Percentiles rank a stretch among this genome's conserved stretches.
These are phyloP conservation scores for Mactra quadrangularis DNA, from an alignment of 1,140 invertebrate genomes.

Conservation along the genomic window DNA sequence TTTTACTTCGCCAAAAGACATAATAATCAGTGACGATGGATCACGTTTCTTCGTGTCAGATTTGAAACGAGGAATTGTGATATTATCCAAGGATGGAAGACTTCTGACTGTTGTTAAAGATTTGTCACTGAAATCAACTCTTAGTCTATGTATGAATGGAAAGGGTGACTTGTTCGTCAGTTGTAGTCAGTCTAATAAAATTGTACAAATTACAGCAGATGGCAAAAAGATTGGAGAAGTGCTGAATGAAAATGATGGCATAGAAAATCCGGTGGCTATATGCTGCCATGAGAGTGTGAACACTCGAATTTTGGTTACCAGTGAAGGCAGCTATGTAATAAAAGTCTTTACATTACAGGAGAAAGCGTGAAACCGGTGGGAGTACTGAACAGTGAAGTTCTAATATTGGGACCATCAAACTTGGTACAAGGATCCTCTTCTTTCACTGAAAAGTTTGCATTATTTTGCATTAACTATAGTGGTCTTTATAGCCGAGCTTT, in stretches of 20 bases:
- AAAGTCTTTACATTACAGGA: conserved; percentile 44
- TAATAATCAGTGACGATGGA: conserved; percentile 37
- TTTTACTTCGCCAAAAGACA: conserved; percentile 8
- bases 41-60: conserved; percentile 29
- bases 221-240: conserved; percentile 49
- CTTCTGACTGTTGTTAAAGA: conserved; percentile 23
- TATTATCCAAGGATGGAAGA: conserved; percentile 27
- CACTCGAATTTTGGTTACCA: conserved; percentile 31
- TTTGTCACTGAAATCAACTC: background rate
- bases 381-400: too few relatives aligned
- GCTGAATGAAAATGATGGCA: conserved; percentile 30
- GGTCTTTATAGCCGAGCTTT: too few relatives aligned
- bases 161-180: conserved; percentile 51
- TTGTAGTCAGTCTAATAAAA: conserved; percentile 34
- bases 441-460: too few relatives aligned
- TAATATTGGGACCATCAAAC: too few relatives aligned
- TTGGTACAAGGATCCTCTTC: too few relatives aligned
- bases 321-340: conserved; percentile 30
- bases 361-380: background rate
- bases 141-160: conserved; percentile 46
- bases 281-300: conserved; percentile 50
- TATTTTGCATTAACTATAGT: too few relatives aligned
- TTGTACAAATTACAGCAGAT: conserved; percentile 31
- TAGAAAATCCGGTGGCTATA: conserved; percentile 6
- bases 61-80: conserved; percentile 38